Evolutionary conservation across 2,888 invertebrate genomes (phyloP), one percentile per base, ranked within the genome.

Genomic region (Agonum fuliginosum): DNA sequence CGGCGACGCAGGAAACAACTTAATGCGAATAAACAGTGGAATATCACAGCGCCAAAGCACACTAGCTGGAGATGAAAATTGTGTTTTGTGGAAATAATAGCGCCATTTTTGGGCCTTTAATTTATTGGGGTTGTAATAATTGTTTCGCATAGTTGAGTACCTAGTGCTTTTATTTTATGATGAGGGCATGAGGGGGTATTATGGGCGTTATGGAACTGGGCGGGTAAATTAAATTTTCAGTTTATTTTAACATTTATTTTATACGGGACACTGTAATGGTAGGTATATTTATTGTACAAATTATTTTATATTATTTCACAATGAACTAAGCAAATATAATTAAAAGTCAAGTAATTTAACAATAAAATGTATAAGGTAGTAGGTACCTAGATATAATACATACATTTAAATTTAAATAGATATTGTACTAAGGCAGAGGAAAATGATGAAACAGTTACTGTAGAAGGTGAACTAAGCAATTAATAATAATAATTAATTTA

Each of bases 91-190:
- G 12, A 43, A 43, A 43, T 43, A 14, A 43, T 12, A 43, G 43
- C 14, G 48, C 20, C 22, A 12, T 54, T 54, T 54, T 51, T 51
- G 17, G 43, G 43, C 3, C 22, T 51, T 54, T 48, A 48, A 48
- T 48, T 48, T 48, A 48, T 48, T 48, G 48, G 48, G 19, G 48
- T 20, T 48, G 48, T 20, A 17, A 48, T 41, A 41, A 43, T 43
- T 43, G 43, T 48, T 48, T 48, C 20, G 20, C 48, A 48, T 48
- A 48, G 1, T 19, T 6, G 17, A 48, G 20, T 48, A 20, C 6
- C 14, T 4, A 14, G 12, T 43, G 43, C 43, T 43, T 43, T 43
- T 43, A n/a, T 43, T 43, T 43, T 43, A 14, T 43, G 43, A n/a
- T n/a, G 12, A 12, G 1, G 14, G 43, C 12, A 14, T n/a, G n/a